Percentiles rank a stretch among this genome's conserved stretches.
Evolutionary conservation across 1,140 invertebrate genomes (phyloP).

Genomic region (Hydropsyche tenuis): DNA sequence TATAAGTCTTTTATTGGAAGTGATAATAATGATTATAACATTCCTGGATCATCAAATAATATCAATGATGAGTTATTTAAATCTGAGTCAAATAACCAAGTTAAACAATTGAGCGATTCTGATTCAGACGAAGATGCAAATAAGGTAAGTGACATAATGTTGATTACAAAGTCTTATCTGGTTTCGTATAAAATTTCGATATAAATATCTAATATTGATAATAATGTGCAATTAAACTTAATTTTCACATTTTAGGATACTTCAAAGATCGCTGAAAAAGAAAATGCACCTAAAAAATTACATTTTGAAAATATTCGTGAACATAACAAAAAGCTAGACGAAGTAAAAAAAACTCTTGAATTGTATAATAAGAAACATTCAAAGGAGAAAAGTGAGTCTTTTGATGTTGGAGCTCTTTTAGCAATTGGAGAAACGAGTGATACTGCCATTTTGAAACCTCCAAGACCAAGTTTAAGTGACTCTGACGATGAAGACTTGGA

Average conservation of each 20-base stretch:
- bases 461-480: constrained; percentile 58
- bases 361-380: constrained; percentile 47
- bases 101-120: constrained; percentile 51
- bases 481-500: constrained; percentile 68
- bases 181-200: too few species aligned
- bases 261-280: not conserved
- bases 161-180: too few species aligned
- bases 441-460: constrained; percentile 37
- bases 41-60: not conserved
- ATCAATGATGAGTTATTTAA: not conserved
- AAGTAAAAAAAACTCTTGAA: constrained; percentile 52
- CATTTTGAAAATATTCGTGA: constrained; percentile 44
- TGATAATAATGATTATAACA: not conserved
- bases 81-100: constrained; percentile 28
- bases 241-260: not conserved
- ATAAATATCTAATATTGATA: too few species aligned
- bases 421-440: constrained; percentile 57
- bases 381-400: constrained; percentile 19
- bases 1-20: constrained; percentile 40
- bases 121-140: constrained; percentile 53
- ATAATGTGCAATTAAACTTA: not conserved
- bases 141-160: constrained; percentile 17
- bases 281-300: constrained; percentile 26
- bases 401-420: constrained; percentile 56
- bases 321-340: constrained; percentile 53